Evolutionary conservation across 2,797 vertebrate genomes (phyloP), one percentile per base, ranked within the genome.

Genomic region (Vultur gryphus): DNA sequence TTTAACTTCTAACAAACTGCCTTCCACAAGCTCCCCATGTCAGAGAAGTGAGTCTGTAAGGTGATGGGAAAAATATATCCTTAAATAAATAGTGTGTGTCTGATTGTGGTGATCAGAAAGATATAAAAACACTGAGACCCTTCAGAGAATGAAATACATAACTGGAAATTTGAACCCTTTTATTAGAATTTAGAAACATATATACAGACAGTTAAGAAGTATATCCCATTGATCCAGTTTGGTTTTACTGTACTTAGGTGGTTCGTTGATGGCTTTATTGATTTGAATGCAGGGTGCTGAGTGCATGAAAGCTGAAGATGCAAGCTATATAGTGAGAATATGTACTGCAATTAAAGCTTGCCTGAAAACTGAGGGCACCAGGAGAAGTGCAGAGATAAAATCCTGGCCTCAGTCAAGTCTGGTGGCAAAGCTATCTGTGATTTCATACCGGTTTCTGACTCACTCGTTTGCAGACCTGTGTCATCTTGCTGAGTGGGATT

Each of bases 61-160:
- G 86, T 96, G 96, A 89, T 89, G 84, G 84, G 95, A 89, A 95
- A 95, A 94, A 89, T 43, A 94, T 3, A 90, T 73, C 83, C 82
- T 79, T 73, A 59, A 89, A 41, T 91, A 95, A 91, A 91, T 64
- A 70, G 12, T 7, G 33, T 57, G 43, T 91, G 26, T 83, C 57
- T 91, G 92, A 48, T 39, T 72, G 35, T 84, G 77, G 24, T 66
- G 55, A 39, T 84, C 73, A 85, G 62, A 88, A 65, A 57, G 57
- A 69, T 44, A 31, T 5, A 62, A 58, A 90, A 93, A 5, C 54
- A 39, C n/a, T 52, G 46, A 29, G 18, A 37, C 29, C 20, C 31
- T 85, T 87, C 51, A 67, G 57, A 82, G 70, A 76, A 67, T 5
- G 18, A 82, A 76, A 58, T 55, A 58, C 4, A 3, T 84, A 66